A percentile compares a stretch with the other conserved stretches of the same genome.
Evolutionary conservation across 2,797 vertebrate genomes (phyloP).

Genomic region (Halcyon badia): DNA sequence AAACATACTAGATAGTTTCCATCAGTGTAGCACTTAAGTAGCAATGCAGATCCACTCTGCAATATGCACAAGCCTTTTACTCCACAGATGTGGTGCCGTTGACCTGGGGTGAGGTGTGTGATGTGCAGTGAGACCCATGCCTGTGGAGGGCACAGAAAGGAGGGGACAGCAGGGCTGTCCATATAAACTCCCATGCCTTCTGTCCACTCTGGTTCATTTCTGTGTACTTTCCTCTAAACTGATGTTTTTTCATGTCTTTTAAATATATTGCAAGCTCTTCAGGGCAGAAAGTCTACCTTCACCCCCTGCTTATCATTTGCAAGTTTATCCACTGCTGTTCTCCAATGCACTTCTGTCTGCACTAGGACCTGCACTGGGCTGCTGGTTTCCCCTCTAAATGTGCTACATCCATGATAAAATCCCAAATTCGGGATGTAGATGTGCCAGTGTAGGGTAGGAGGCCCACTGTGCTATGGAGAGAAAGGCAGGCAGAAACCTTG

Average conservation of each 20-base stretch:
- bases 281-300: not conserved
- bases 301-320: not conserved
- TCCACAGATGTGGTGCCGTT: not conserved
- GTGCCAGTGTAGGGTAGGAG: not conserved
- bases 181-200: not conserved
- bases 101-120: not conserved
- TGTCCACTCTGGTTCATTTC: not conserved
- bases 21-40: not conserved
- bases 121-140: not conserved
- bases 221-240: not conserved
- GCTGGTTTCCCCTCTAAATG: not conserved
- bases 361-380: not conserved
- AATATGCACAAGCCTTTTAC: not conserved
- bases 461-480: rapidly evolving
- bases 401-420: not conserved
- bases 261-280: not conserved
- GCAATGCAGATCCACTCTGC: not conserved
- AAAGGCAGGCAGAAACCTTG: not conserved
- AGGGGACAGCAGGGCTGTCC: not conserved
- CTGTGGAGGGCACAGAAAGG: not conserved
- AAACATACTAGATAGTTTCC: not conserved
- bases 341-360: not conserved
- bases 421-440: not conserved
- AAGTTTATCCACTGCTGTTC: not conserved
- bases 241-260: not conserved